Evolutionary conservation across 2,113 vertebrate genomes (phyloP).

Genomic region (Anolis carolinensis): DNA sequence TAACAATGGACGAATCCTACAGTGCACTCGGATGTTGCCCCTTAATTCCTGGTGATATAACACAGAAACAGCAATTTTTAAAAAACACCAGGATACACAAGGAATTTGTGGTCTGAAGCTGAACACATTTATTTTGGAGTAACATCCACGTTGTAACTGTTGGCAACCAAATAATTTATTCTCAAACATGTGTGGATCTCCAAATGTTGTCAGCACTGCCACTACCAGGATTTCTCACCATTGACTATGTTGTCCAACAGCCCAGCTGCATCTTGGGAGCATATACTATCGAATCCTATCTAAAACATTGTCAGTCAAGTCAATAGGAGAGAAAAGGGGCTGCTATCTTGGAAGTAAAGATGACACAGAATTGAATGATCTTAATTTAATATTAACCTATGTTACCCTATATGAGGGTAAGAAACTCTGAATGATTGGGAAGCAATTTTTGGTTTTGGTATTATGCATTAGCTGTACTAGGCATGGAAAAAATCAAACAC

Average conservation of each 20-base stretch:
- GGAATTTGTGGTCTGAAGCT: neutral
- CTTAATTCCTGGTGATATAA: conserved; percentile 66
- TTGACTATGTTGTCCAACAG: no score
- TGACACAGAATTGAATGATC: neutral
- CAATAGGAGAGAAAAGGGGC: neutral
- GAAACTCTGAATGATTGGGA: no score
- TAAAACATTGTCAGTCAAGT: neutral
- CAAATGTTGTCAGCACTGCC: neutral
- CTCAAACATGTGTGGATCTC: neutral
- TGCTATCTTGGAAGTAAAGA: neutral
- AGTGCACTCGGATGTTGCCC: conserved; percentile 71
- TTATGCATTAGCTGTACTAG: no score
- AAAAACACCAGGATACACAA: neutral
- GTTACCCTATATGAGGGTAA: no score
- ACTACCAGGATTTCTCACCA: neutral
- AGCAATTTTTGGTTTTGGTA: no score
- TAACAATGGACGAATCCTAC: conserved; percentile 65
- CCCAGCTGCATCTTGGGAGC: neutral
- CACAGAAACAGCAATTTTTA: conserved; percentile 19
- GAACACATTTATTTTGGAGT: neutral
- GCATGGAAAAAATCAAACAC: no score
- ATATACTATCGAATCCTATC: neutral
- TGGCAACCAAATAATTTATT: neutral
- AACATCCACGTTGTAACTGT: neutral
- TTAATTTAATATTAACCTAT: no score